phyloP scores from a whole-genome alignment of 2,888 invertebrate genomes.

The Brenthis hecate region DNA sequence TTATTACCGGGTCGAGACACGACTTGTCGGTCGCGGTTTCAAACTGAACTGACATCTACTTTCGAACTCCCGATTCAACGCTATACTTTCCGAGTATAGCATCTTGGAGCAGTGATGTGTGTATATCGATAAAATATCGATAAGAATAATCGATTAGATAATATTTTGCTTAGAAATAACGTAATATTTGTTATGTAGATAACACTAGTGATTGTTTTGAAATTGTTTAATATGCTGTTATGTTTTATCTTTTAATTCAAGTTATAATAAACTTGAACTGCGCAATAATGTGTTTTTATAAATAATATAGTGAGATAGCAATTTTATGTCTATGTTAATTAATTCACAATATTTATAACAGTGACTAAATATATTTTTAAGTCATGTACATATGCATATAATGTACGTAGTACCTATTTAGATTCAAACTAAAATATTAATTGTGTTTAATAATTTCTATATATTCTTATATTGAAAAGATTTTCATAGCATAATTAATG shows the following conservation, averaged over 20 bases:
- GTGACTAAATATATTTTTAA: too few relatives aligned
- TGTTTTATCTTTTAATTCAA: not conserved
- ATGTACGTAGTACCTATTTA: too few relatives aligned
- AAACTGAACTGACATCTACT: slow-evolving; percentile 59
- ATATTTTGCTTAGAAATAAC: slow-evolving; percentile 3
- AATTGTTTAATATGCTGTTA: not conserved
- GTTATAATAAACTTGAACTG: too few relatives aligned
- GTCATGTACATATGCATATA: too few relatives aligned
- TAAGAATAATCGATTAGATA: slow-evolving; percentile 21
- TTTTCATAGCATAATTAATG: too few relatives aligned
- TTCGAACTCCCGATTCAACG: slow-evolving; percentile 63
- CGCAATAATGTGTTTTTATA: too few relatives aligned
- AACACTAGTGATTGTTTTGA: not conserved
- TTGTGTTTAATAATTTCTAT: too few relatives aligned
- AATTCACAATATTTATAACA: too few relatives aligned
- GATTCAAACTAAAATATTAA: too few relatives aligned
- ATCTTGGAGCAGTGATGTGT: slow-evolving; percentile 38
- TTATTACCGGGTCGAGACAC: slow-evolving; percentile 17
- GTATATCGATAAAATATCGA: slow-evolving; percentile 38
- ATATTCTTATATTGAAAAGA: too few relatives aligned
- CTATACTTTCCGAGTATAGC: slow-evolving; percentile 56
- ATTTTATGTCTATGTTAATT: too few relatives aligned
- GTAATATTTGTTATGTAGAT: slow-evolving; percentile 9
- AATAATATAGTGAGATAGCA: too few relatives aligned
- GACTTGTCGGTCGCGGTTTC: slow-evolving; percentile 41